Conservation (phyloP, 2,888 invertebrate genomes). For the Phortica okadai region DNA sequence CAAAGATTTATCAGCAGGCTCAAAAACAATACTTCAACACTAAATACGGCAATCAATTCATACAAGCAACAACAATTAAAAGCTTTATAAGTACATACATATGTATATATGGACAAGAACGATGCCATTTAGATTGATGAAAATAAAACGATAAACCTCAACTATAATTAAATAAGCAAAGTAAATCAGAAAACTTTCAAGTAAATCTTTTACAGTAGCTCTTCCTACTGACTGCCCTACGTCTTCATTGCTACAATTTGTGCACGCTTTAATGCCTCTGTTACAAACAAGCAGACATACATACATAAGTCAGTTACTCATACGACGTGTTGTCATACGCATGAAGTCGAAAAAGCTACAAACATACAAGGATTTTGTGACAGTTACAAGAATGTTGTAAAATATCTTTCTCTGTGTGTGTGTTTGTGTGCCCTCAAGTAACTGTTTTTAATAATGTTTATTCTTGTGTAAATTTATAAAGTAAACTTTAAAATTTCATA, state of each 20-base stretch:
- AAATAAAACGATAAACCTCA: constrained; percentile 26
- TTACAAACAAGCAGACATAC: not conserved
- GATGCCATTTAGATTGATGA: not conserved
- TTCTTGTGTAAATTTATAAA: constrained; percentile 28
- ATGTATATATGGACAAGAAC: not conserved
- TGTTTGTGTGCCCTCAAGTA: not conserved
- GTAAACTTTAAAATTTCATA: constrained; percentile 24
- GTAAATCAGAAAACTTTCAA: constrained; percentile 22
- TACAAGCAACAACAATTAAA: not conserved
- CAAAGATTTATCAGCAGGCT: not conserved
- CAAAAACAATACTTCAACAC: not conserved
- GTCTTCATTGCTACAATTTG: not conserved
- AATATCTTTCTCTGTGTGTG: not conserved
- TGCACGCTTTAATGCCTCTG: not conserved
- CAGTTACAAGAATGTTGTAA: not conserved
- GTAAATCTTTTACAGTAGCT: constrained; percentile 24
- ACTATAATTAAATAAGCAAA: constrained; percentile 27
- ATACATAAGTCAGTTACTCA: not conserved
- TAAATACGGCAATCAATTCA: not conserved
- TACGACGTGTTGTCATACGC: constrained; percentile 17
- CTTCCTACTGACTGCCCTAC: not conserved
- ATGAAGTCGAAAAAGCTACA: not conserved
- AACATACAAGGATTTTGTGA: not conserved
- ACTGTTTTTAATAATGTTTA: constrained; percentile 24
- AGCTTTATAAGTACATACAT: not conserved